These are phyloP conservation scores for Sinohyriopsis cumingii DNA, from an alignment of 2,888 invertebrate species.

Conservation along the genomic window DNA sequence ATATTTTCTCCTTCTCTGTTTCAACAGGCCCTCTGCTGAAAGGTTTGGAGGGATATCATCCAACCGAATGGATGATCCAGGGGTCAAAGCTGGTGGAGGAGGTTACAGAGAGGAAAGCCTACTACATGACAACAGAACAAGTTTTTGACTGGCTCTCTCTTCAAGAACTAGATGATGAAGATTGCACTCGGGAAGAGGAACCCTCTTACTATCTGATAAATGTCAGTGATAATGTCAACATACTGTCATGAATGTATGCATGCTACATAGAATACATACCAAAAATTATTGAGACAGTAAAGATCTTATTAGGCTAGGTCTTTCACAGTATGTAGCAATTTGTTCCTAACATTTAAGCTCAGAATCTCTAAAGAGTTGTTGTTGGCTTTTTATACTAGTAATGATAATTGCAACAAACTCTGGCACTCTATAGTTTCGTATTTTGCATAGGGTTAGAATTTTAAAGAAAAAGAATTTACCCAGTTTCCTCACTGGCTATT, in stretches of 20 bases:
- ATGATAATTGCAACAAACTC: too few relatives aligned
- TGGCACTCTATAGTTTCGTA: too few relatives aligned
- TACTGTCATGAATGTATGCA: slow-evolving; percentile 7
- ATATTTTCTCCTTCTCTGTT: slow-evolving; percentile 48
- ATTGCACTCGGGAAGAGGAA: slow-evolving; percentile 13
- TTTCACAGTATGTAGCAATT: too few relatives aligned
- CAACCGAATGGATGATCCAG: slow-evolving; percentile 45
- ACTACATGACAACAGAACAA: slow-evolving; percentile 36
- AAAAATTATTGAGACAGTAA: too few relatives aligned
- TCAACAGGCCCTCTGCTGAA: slow-evolving; percentile 37
- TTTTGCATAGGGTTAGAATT: too few relatives aligned
- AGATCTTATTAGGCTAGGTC: too few relatives aligned
- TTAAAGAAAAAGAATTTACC: too few relatives aligned
- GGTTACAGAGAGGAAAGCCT: slow-evolving; percentile 29
- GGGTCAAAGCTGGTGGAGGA: slow-evolving; percentile 29
- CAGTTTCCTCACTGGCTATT: too few relatives aligned
- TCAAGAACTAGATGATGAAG: slow-evolving; percentile 2
- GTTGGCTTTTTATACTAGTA: too few relatives aligned
- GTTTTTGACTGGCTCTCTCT: slow-evolving; percentile 40
- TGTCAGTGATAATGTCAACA: slow-evolving; percentile 25
- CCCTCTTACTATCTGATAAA: slow-evolving; percentile 28
- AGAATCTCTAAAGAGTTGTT: too few relatives aligned
- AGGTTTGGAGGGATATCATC: slow-evolving; percentile 34
- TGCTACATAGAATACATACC: too few relatives aligned
- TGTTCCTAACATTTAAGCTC: too few relatives aligned